Conservation (phyloP, 2,113 vertebrate species). For the Semnornis frantzii region DNA sequence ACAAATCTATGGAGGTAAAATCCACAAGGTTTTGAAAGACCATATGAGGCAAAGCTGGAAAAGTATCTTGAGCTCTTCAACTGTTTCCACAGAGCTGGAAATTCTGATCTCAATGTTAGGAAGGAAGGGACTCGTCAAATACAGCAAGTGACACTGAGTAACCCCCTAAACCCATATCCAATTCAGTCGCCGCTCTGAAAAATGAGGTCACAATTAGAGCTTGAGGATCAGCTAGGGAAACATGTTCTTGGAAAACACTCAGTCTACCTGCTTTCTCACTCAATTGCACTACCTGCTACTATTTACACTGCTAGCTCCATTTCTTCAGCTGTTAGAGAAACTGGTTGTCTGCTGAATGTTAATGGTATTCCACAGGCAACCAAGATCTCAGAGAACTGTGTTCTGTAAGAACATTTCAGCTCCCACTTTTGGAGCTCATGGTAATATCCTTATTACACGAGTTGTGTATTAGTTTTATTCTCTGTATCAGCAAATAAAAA, state of each 20-base stretch:
- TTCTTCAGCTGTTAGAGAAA: neutral
- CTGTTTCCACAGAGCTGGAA: neutral
- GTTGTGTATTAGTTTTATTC: neutral
- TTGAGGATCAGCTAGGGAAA: neutral
- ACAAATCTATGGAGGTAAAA: neutral
- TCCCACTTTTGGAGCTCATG: neutral
- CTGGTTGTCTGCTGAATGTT: neutral
- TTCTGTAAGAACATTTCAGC: neutral
- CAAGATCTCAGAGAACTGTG: neutral
- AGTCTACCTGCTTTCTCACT: neutral
- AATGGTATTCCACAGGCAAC: neutral
- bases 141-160: neutral
- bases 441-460: neutral
- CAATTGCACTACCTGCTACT: neutral
- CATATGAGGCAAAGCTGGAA: neutral
- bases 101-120: neutral
- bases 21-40: neutral
- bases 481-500: neutral
- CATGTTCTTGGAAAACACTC: neutral
- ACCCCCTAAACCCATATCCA: neutral
- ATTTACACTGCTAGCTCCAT: neutral
- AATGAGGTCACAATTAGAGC: neutral
- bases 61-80: neutral
- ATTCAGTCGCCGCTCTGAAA: neutral
- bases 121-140: neutral